phyloP scores from a whole-genome alignment of 2,113 vertebrate species.

The Baryphthengus martii region DNA sequence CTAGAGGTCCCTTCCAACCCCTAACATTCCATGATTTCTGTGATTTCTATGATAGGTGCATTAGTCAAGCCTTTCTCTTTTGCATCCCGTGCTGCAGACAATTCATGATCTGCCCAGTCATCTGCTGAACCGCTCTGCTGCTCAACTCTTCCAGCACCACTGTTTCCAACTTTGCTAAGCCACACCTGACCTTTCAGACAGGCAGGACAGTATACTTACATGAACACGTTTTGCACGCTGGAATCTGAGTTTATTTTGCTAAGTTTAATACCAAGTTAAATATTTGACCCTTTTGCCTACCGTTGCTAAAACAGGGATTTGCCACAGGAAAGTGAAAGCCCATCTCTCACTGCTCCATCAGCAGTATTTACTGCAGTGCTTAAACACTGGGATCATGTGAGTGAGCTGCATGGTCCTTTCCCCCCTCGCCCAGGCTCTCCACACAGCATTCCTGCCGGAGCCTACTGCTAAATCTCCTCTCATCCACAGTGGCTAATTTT shows the following conservation, averaged over 20 bases:
- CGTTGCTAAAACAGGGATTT: conserved; percentile 31
- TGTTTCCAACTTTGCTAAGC: background rate
- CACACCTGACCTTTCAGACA: background rate
- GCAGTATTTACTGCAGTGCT: background rate
- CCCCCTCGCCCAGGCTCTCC: background rate
- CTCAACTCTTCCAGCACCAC: background rate
- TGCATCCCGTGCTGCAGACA: background rate
- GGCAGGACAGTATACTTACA: background rate
- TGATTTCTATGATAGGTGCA: too few relatives aligned
- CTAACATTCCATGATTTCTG: too few relatives aligned
- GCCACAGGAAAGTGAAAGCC: background rate
- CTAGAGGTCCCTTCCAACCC: too few relatives aligned
- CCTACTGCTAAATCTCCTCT: background rate
- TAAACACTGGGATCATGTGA: background rate
- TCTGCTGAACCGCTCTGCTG: background rate
- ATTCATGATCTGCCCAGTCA: background rate
- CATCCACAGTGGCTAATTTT: background rate
- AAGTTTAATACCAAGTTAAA: conserved; percentile 14
- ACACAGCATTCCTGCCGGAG: background rate
- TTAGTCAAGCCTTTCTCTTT: background rate
- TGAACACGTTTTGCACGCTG: background rate
- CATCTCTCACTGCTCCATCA: background rate
- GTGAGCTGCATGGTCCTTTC: background rate
- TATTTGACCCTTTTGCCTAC: conserved; percentile 32
- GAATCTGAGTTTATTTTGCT: conserved; percentile 9